A percentile compares a stretch with the other conserved stretches of the same genome.
These are phyloP conservation scores for Drosophila insularis DNA, from an alignment of 1,140 invertebrate species.

Conservation along the genomic window DNA sequence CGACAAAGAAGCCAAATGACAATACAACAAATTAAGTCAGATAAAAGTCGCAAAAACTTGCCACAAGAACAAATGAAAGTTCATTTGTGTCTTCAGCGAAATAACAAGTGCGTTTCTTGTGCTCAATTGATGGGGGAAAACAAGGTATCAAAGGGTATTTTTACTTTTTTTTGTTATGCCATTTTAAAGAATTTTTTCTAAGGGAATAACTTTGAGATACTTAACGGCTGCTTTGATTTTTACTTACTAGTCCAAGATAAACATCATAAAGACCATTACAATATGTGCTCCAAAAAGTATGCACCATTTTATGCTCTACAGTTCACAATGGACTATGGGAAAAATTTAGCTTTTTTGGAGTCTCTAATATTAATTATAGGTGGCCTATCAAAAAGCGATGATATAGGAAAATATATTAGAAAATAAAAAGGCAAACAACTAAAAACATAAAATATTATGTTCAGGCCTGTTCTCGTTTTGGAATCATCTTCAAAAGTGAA, in stretches of 20 bases:
- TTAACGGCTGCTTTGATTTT: slow-evolving; percentile 3
- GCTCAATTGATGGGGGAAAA: neutral
- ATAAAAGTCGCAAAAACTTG: slow-evolving; percentile 43
- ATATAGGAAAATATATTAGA: too few relatives aligned
- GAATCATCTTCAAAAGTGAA: too few relatives aligned
- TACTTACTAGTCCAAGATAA: slow-evolving; percentile 59
- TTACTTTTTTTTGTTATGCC: neutral
- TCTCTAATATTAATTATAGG: too few relatives aligned
- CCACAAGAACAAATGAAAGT: slow-evolving; percentile 9
- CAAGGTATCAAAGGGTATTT: neutral
- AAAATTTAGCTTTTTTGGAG: too few relatives aligned
- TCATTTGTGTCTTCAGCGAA: slow-evolving; percentile 24
- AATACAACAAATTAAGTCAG: slow-evolving; percentile 49
- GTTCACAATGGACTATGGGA: too few relatives aligned
- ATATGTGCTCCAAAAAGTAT: slow-evolving; percentile 49
- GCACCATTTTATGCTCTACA: slow-evolving; percentile 39
- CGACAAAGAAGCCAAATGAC: slow-evolving; percentile 10
- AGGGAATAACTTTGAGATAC: neutral
- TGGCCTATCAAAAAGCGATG: too few relatives aligned
- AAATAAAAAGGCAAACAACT: too few relatives aligned
- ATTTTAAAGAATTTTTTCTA: neutral
- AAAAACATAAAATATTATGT: too few relatives aligned
- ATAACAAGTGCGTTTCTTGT: neutral
- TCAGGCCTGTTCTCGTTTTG: too few relatives aligned
- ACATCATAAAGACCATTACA: slow-evolving; percentile 42